Conservation (phyloP, 1,140 invertebrate species). For the Grapholita molesta region DNA sequence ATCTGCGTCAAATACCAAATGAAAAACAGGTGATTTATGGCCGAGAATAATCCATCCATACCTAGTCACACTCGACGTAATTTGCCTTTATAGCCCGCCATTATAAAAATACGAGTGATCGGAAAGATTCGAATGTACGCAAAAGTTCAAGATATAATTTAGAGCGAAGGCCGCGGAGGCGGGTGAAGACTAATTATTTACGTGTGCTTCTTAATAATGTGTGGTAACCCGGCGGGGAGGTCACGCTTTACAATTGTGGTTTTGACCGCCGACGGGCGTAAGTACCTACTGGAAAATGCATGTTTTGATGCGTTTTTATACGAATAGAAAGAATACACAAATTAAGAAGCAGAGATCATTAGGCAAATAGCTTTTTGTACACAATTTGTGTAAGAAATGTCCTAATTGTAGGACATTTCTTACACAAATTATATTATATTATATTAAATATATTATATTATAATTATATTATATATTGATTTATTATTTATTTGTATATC, state of each 20-base stretch:
- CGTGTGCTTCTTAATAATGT: slow-evolving; percentile 10
- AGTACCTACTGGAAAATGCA: not conserved
- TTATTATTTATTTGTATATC: no score
- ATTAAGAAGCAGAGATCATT: no score
- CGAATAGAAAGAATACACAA: not conserved
- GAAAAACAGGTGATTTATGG: not conserved
- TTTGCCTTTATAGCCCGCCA: not conserved
- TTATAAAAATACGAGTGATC: slow-evolving; percentile 12
- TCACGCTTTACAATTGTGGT: slow-evolving; percentile 13
- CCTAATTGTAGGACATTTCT: no score
- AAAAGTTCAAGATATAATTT: slow-evolving; percentile 17
- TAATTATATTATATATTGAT: no score
- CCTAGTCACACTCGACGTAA: not conserved
- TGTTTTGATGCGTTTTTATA: not conserved
- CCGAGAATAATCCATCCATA: not conserved
- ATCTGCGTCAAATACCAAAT: not conserved
- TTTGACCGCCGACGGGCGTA: not conserved
- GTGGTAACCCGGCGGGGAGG: slow-evolving; percentile 2
- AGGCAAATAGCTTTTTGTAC: no score
- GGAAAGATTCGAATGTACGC: slow-evolving; percentile 1
- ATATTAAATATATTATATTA: no score
- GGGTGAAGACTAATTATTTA: slow-evolving; percentile 13
- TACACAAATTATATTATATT: no score
- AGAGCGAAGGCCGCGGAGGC: slow-evolving; percentile 4
- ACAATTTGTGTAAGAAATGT: no score